Evolutionary conservation across 2,113 vertebrate species (phyloP).

Genomic region (Brachyhypopomus gauderio): DNA sequence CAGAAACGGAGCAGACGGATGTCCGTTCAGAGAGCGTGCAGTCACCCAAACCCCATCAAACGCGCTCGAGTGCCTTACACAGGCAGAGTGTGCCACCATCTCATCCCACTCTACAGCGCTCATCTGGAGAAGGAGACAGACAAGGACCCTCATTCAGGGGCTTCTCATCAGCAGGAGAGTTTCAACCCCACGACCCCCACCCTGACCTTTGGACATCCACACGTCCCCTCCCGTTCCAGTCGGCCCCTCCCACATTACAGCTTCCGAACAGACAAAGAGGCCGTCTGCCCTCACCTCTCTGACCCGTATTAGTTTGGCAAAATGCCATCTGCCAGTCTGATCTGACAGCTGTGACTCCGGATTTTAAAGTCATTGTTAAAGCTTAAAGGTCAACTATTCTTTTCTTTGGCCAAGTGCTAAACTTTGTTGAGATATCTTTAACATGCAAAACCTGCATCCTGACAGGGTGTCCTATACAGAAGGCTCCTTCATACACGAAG

Average conservation of each 20-base stretch:
- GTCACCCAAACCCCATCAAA: neutral
- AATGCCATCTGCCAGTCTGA: constrained; percentile 55
- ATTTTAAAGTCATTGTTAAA: constrained; percentile 42
- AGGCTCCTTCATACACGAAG: no score
- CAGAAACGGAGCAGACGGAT: constrained; percentile 9
- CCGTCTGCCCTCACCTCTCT: constrained; percentile 24
- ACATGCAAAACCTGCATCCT: neutral
- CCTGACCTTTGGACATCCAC: constrained; percentile 37
- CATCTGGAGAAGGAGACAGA: constrained; percentile 13
- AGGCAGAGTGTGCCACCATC: neutral
- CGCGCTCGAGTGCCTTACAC: constrained; percentile 9
- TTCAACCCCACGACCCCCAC: constrained; percentile 39
- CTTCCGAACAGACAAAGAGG: constrained; percentile 37
- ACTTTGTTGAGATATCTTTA: neutral
- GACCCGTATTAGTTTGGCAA: constrained; percentile 38
- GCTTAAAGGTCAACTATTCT: constrained; percentile 46
- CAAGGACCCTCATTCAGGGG: constrained; percentile 30
- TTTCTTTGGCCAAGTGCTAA: constrained; percentile 19
- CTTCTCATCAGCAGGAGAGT: constrained; percentile 22
- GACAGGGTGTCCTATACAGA: neutral
- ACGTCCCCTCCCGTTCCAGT: constrained; percentile 32
- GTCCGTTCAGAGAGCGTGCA: neutral
- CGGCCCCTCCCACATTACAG: constrained; percentile 21
- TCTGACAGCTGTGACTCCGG: constrained; percentile 29
- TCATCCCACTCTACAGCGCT: neutral